Evolutionary conservation across 2,113 vertebrate species (phyloP), one percentile per base, ranked within the genome.

Genomic region (Sebastes fasciatus): DNA sequence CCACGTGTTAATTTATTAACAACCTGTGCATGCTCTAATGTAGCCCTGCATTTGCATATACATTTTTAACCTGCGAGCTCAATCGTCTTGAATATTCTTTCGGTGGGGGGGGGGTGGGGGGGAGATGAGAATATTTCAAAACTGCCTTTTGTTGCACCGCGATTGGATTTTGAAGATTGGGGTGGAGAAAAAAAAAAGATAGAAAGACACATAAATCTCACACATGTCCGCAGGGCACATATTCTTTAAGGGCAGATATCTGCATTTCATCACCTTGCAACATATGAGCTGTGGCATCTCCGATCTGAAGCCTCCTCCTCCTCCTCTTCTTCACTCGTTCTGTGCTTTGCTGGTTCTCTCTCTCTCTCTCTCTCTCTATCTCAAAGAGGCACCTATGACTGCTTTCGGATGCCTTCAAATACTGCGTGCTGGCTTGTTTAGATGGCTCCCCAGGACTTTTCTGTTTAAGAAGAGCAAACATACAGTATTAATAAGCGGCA

Each of bases 1-100:
- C 96, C 96, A 97, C 91, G 93, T 97, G 96, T 96, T 97, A 96
- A 94, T 95, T 96, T 96, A 94, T 95, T 94, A 97, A 95, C 96
- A 97, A 96, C 96, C 96, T 97, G 90, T 94, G 94, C 95, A 89
- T 95, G 95, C 95, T 94, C 92, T 96, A 96, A 96, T 96, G 95
- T 94, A 93, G 89, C 88, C 34, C 83, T 26, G 85, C 92, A 96
- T 96, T 96, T 96, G 95, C 96, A 96, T 96, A 95, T 94, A 94
- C 95, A 95, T 96, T 95, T 96, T 96, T 96, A 95, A 96, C 94
- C 95, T 93, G 94, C 87, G 54, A 94, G 91, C 90, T 83, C 88
- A 82, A 73, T 83, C 84, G 43, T 94, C 91, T 91, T 90, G 93
- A 95, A 94, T 94, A 95, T 95, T 94, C 93, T 91, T 92, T 87